Evolutionary conservation across 2,113 vertebrate genomes (phyloP).

Genomic region (Oreocharis arfaki): DNA sequence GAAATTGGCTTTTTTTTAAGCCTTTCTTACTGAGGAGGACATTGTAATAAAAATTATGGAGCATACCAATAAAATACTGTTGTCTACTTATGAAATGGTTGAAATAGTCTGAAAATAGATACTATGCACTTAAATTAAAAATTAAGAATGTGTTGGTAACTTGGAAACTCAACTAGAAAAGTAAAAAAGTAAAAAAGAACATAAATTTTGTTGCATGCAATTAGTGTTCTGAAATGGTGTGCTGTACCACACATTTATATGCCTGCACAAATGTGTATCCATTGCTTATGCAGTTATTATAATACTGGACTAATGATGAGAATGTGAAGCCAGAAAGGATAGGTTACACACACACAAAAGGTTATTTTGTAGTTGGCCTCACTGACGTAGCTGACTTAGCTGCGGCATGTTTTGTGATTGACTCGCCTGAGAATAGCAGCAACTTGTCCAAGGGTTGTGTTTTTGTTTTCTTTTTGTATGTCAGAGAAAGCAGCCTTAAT

Average conservation of each 20-base stretch:
- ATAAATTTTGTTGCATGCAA: neutral
- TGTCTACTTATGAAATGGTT: neutral
- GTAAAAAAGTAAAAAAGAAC: neutral
- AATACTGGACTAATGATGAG: neutral
- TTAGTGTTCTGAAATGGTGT: neutral
- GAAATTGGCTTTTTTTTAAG: neutral
- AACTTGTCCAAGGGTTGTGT: neutral
- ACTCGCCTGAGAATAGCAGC: neutral
- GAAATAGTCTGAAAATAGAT: neutral
- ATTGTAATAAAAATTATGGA: neutral
- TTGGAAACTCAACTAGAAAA: neutral
- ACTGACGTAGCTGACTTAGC: neutral
- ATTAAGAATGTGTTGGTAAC: neutral
- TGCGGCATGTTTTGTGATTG: neutral
- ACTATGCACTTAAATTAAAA: neutral
- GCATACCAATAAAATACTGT: neutral
- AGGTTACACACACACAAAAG: neutral
- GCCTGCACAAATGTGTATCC: neutral
- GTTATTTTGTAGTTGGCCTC: neutral
- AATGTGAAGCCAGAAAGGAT: neutral
- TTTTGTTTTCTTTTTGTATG: slow-evolving; percentile 28
- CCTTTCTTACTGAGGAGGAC: neutral
- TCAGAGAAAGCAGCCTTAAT: slow-evolving; percentile 20
- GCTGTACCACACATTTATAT: neutral
- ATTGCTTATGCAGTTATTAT: neutral